Evolutionary conservation across 2,888 invertebrate genomes (phyloP), one percentile per base, ranked within the genome.

Genomic region (Hirtodrosophila duncani): DNA sequence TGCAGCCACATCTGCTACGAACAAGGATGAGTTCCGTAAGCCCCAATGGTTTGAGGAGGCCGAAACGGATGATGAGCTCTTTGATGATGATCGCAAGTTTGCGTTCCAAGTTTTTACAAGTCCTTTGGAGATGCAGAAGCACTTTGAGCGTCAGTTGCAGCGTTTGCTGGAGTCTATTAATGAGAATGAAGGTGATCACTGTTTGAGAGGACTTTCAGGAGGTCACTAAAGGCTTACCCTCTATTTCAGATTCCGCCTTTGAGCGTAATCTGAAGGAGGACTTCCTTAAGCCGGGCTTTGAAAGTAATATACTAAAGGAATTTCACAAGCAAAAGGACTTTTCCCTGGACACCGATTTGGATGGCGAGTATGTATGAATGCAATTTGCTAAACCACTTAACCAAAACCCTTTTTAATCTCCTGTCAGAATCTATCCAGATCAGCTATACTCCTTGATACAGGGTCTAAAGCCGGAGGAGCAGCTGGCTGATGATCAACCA

Each of bases 131-230:
- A 88, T 91, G 83, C 90, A 90, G 53, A 87, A 88, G 53, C 90
- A 89, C 64, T 91, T 91, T 67, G 91, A 91, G 72, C 87, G 89
- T 5, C 90, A 91, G 82, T 88, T 91, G 86, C 88, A 89, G 55
- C 87, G 88, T 39, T 86, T 91, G 52, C 74, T 91, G 63, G 89
- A 88, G 55, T 85, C 83, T 33, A 88, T 90, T 62, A 88, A 87
- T 11, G 83, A 86, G 26, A 69, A 80, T 30, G 85, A 86, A 23
- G 84, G 86, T 81, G 52, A 53, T 39, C 34, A n/a, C n/a, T n/a
- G n/a, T n/a, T n/a, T n/a, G n/a, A n/a, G n/a, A n/a, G n/a, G n/a
- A n/a, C n/a, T n/a, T n/a, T n/a, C n/a, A n/a, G n/a, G n/a, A n/a
- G n/a, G n/a, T n/a, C n/a, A n/a, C n/a, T 30, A 6, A 10, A 8